phyloP scores from a whole-genome alignment of 53 echinoderm and acorn worm species.

The Luidia sarsii region DNA sequence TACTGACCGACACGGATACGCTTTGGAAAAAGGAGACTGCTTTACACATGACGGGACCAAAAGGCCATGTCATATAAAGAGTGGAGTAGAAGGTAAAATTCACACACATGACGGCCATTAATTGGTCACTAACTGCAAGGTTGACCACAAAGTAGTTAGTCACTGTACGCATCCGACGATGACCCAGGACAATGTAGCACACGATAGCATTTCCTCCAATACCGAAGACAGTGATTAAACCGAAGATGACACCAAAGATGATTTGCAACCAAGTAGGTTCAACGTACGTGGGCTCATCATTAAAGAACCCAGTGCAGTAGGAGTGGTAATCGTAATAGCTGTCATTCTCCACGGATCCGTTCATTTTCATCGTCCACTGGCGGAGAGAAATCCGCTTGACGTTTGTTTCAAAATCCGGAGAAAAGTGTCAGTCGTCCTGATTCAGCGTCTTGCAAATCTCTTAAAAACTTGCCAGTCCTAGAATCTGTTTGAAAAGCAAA shows the following conservation, averaged over 20 bases:
- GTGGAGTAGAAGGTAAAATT: slow-evolving; percentile 88
- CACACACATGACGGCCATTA: slow-evolving; percentile 91
- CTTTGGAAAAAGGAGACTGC: slow-evolving; percentile 77
- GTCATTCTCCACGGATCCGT: slow-evolving; percentile 3
- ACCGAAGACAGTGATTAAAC: slow-evolving; percentile 71
- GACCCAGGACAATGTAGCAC: slow-evolving; percentile 87
- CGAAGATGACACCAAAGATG: slow-evolving; percentile 70
- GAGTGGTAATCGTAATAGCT: not conserved
- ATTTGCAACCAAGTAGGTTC: slow-evolving; percentile 91
- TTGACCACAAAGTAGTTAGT: slow-evolving; percentile 98
- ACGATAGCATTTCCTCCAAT: slow-evolving; percentile 86
- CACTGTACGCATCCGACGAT: slow-evolving; percentile 93
- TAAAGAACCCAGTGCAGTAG: not conserved
- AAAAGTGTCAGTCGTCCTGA: too few relatives aligned
- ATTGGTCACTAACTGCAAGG: slow-evolving; percentile 80
- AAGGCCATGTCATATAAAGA: slow-evolving; percentile 86
- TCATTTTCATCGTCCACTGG: not conserved
- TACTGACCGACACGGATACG: slow-evolving; percentile 87
- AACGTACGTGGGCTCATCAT: not conserved
- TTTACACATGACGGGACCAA: slow-evolving; percentile 86
- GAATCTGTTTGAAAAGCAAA: not conserved
- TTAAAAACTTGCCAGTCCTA: not conserved
- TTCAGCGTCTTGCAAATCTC: too few relatives aligned
- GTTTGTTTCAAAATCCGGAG: not conserved
- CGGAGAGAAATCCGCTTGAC: not conserved